phyloP scores from a whole-genome alignment of 2,888 invertebrate genomes.

The Heteromurus nitidus region DNA sequence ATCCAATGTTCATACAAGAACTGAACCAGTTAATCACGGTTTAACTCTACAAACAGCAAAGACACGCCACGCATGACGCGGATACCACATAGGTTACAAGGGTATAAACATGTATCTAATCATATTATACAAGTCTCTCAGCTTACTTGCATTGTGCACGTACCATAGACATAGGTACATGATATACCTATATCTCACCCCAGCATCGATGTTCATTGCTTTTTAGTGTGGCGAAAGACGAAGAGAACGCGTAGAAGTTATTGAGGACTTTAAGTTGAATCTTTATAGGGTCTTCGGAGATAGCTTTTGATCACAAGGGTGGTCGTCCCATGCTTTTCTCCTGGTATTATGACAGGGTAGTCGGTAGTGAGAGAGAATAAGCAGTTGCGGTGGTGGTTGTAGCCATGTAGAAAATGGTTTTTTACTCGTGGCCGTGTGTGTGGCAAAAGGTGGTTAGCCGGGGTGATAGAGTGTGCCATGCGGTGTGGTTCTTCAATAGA shows the following conservation, averaged over 20 bases:
- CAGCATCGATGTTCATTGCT: background rate
- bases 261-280: constrained; percentile 40
- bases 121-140: too few relatives aligned
- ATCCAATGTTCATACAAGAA: constrained; percentile 11
- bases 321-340: too few relatives aligned
- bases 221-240: background rate
- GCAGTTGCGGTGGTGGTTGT: constrained; percentile 8
- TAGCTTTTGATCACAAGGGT: constrained; percentile 58
- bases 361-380: constrained; percentile 5
- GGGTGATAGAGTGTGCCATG: constrained; percentile 32
- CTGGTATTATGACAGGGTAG: background rate
- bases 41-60: constrained; percentile 50
- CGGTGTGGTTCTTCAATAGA: constrained; percentile 32
- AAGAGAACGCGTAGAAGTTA: background rate
- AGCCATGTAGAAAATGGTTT: constrained; percentile 28
- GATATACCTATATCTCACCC: background rate
- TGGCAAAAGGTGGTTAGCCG: constrained; percentile 42
- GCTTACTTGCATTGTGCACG: background rate
- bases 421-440: constrained; percentile 31
- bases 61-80: constrained; percentile 45
- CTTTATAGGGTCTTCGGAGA: constrained; percentile 46
- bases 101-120: background rate
- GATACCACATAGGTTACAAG: background rate
- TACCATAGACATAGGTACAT: background rate
- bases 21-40: constrained; percentile 60